Conservation (phyloP, 2,888 invertebrate species). For the Pollenia angustigena region DNA sequence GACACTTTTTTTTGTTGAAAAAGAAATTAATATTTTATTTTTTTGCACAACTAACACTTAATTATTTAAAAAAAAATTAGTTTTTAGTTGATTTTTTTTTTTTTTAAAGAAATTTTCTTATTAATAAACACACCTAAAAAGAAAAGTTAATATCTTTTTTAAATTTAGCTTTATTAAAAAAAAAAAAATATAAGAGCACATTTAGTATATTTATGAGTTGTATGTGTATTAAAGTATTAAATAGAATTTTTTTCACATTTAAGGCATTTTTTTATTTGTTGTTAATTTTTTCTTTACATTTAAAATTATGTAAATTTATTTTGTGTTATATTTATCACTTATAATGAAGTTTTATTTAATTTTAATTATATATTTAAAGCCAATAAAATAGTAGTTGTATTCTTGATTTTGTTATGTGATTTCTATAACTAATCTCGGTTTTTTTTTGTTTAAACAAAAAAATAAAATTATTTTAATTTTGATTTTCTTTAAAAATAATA, state of each 20-base stretch:
- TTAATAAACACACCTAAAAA: slow-evolving; percentile 63
- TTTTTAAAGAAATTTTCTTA: slow-evolving; percentile 32
- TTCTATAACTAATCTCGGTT: slow-evolving; percentile 64
- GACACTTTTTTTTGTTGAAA: slow-evolving; percentile 53
- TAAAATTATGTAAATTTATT: slow-evolving; percentile 69
- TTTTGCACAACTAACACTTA: slow-evolving; percentile 50
- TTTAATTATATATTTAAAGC: slow-evolving; percentile 66
- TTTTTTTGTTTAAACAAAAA: slow-evolving; percentile 49
- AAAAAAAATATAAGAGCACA: slow-evolving; percentile 66
- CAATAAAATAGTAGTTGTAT: slow-evolving; percentile 45
- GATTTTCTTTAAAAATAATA: slow-evolving; percentile 70
- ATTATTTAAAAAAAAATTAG: slow-evolving; percentile 35
- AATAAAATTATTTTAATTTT: slow-evolving; percentile 12
- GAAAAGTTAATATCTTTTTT: slow-evolving; percentile 55
- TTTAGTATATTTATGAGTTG: slow-evolving; percentile 68
- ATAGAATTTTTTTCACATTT: slow-evolving; percentile 75
- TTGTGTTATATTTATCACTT: slow-evolving; percentile 71
- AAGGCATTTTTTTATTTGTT: slow-evolving; percentile 60
- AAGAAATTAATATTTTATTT: slow-evolving; percentile 1
- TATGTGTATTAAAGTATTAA: slow-evolving; percentile 62
- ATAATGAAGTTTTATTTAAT: slow-evolving; percentile 77
- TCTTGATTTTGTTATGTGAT: slow-evolving; percentile 27
- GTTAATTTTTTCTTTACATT: slow-evolving; percentile 73
- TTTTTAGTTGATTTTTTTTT: slow-evolving; percentile 12
- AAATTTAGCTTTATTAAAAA: slow-evolving; percentile 55